These are phyloP conservation scores for Orthonyx spaldingii DNA, from an alignment of 2,113 vertebrate genomes.

Conservation along the genomic window DNA sequence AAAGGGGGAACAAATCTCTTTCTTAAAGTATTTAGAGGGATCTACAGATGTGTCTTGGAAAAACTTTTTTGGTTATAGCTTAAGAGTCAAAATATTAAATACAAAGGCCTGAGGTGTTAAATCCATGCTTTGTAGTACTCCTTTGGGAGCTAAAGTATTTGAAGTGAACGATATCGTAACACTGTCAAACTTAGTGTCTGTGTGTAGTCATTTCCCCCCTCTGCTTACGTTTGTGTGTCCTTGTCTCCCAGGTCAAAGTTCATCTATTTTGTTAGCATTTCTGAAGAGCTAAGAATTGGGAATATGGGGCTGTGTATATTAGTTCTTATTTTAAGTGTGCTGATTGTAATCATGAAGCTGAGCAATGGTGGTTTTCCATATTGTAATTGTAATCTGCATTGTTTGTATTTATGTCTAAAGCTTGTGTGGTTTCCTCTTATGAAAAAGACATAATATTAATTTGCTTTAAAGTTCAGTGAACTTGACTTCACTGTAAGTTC, in stretches of 20 bases:
- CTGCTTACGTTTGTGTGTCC: not conserved
- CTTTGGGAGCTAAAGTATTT: not conserved
- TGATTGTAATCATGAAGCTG: not conserved
- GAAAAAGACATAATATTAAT: not conserved
- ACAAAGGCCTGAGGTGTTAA: not conserved
- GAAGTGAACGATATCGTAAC: not conserved
- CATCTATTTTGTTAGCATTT: not conserved
- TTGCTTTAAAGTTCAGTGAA: not conserved
- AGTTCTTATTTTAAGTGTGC: not conserved
- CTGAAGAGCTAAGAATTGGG: not conserved
- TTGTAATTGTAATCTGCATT: not conserved
- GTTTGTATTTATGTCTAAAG: not conserved
- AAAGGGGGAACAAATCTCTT: not conserved
- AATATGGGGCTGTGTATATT: not conserved
- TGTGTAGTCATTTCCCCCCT: not conserved
- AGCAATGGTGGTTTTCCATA: not conserved
- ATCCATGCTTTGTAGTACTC: not conserved
- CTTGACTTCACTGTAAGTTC: not conserved
- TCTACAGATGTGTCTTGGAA: not conserved
- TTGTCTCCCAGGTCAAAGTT: not conserved
- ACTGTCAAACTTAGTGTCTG: not conserved
- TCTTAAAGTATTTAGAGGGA: not conserved
- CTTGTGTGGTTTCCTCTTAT: not conserved
- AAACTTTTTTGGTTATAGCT: not conserved
- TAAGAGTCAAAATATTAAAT: not conserved